These are phyloP conservation scores for Asobara japonica DNA, from an alignment of 1,140 invertebrate species.

Conservation along the genomic window DNA sequence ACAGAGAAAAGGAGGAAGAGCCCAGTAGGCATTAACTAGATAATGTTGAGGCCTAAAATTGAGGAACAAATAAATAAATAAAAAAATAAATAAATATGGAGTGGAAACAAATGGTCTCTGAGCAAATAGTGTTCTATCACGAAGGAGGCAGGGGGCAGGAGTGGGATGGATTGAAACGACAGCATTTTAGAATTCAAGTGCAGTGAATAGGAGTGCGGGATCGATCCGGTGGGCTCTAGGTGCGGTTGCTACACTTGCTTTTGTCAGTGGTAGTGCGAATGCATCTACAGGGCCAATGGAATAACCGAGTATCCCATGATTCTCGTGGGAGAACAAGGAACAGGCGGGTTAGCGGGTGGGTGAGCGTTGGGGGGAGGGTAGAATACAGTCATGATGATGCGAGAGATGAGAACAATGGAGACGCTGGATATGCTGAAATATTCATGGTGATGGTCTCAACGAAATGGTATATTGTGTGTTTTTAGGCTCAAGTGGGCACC, in stretches of 20 bases:
- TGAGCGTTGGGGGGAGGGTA: neutral
- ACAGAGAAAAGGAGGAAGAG: constrained; percentile 1
- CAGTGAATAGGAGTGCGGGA: constrained; percentile 19
- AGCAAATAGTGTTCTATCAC: constrained; percentile 28
- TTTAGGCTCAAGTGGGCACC: constrained; percentile 63
- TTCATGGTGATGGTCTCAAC: constrained; percentile 7
- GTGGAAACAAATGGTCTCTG: constrained; percentile 22
- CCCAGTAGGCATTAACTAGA: constrained; percentile 7
- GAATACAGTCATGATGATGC: neutral
- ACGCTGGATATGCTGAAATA: neutral
- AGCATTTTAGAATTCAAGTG: constrained; percentile 8
- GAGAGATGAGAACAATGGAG: neutral
- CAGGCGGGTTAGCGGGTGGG: too few relatives aligned
- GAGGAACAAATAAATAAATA: too few relatives aligned
- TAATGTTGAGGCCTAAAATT: neutral
- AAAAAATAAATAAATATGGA: too few relatives aligned
- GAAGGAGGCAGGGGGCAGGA: neutral
- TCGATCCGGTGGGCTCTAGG: constrained; percentile 27
- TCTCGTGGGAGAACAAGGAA: too few relatives aligned
- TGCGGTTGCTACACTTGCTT: constrained; percentile 8
- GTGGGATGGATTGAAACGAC: constrained; percentile 11
- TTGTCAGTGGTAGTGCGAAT: neutral
- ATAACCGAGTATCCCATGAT: neutral
- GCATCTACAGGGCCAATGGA: neutral
- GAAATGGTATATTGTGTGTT: constrained; percentile 46